Base-by-base conservation (phyloP, 2,888 invertebrate genomes). In the Drosophila mimica region DNA sequence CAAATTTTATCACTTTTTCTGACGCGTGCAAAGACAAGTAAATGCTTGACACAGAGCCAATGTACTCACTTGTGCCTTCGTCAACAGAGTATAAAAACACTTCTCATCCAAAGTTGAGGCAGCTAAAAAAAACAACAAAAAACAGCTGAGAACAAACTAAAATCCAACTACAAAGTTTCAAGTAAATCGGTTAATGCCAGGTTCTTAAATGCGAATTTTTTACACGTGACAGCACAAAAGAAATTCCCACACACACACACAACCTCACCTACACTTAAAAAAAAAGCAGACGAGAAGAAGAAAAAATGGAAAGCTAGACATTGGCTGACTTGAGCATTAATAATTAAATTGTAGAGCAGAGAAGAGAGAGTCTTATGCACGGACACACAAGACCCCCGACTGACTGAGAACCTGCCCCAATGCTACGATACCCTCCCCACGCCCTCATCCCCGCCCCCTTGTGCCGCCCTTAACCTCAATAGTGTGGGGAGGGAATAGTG, bases 331-430 rank as follows among this genome's bases (percentile, higher is more conserved):
- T 60, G 64, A 73, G 72, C 85, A 85, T 86, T 88, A 86, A 86
- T 89, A 84, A 86, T 86, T 86, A 84, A 86, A 84, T 84, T 82
- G 76, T 82, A 76, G 76, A 85, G 46, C 46, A 46, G 25, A 25
- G 25, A 74, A 74, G 65, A 81, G 79, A 76, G 73, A 74, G 76
- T 75, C 84, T 63, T 79, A 67, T 68, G 70, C 74, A 74, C 71
- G 63, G 64, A 60, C 74, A 68, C 46, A 66, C 61, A 59, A 51
- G 30, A 28, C 43, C 60, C 53, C 46, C 46, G 46, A 25, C 15
- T 46, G 8, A 38, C 52, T 49, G 20, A 31, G 38, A 65, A 25
- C 46, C 38, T 40, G 30, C 33, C 38, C 48, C 33, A 33, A 33
- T 34, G 28, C 36, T 25, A 25, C 8, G 15, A 8, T 20, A 15